These are phyloP conservation scores for Agraylea sexmaculata DNA, from an alignment of 1,140 invertebrate genomes.

Conservation along the genomic window DNA sequence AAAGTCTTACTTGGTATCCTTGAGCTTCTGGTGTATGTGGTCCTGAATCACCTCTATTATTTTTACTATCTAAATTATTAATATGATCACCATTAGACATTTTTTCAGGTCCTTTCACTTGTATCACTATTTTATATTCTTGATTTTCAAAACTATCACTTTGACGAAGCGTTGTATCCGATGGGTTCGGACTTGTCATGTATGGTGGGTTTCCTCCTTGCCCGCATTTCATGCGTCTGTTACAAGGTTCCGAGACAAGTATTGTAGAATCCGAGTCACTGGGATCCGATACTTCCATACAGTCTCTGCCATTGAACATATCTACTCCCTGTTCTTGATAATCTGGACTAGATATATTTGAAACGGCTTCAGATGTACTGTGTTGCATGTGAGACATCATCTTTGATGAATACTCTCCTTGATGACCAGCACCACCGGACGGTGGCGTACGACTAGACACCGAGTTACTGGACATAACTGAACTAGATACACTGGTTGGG, in stretches of 20 bases:
- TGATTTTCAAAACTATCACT: constrained; percentile 32
- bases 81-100: constrained; percentile 13
- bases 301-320: constrained; percentile 51
- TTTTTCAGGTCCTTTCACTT: constrained; percentile 63
- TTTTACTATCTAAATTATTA: constrained; percentile 11
- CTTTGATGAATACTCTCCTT: constrained; percentile 3
- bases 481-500: constrained; percentile 74
- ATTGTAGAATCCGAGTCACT: constrained; percentile 75
- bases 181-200: constrained; percentile 18
- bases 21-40: constrained; percentile 18
- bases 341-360: constrained; percentile 77
- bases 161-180: constrained; percentile 10
- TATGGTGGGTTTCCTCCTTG: constrained; percentile 26
- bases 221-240: constrained; percentile 45
- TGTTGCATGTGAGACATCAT: constrained; percentile 12
- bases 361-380: constrained; percentile 68
- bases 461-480: constrained; percentile 54
- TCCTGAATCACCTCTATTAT: constrained; percentile 11
- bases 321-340: constrained; percentile 58
- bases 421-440: constrained; percentile 23
- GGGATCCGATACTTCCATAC: constrained; percentile 76
- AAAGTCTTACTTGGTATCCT: constrained; percentile 7
- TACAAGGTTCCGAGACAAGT: constrained; percentile 60
- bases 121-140: constrained; percentile 72
- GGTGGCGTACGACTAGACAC: constrained; percentile 29